Percentiles rank a stretch among this genome's conserved stretches.
Evolutionary conservation across 2,113 vertebrate genomes (phyloP).

Genomic region (Corvus hawaiiensis): DNA sequence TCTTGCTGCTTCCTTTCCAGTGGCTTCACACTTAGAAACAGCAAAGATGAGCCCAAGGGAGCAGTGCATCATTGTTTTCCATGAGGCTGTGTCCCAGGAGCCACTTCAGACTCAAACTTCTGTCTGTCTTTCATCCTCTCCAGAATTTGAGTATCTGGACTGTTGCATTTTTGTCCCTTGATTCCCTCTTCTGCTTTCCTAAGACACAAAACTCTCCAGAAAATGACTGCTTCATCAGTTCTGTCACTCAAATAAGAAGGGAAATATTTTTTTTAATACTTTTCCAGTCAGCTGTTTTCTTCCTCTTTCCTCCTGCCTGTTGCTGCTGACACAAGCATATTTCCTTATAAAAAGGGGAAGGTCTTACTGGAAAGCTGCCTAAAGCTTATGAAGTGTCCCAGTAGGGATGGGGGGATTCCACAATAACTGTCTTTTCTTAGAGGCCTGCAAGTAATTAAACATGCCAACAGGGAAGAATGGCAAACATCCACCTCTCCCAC

Average conservation of each 20-base stretch:
- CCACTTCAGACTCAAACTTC: not conserved
- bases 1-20: not conserved
- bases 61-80: not conserved
- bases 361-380: slow-evolving; percentile 31
- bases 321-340: slow-evolving; percentile 38
- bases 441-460: not conserved
- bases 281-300: slow-evolving; percentile 46
- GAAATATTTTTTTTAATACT: not conserved
- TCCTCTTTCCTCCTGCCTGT: slow-evolving; percentile 25
- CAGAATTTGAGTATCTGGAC: not conserved
- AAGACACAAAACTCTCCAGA: not conserved
- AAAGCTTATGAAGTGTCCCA: not conserved
- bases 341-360: slow-evolving; percentile 49
- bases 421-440: not conserved
- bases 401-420: not conserved
- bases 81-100: not conserved
- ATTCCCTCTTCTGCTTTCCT: slow-evolving; percentile 35
- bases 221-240: slow-evolving; percentile 53
- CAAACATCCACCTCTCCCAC: not conserved
- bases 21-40: not conserved
- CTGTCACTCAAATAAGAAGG: slow-evolving; percentile 32
- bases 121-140: not conserved
- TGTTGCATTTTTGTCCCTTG: not conserved
- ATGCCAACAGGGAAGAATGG: not conserved
- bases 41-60: not conserved